Conservation (phyloP, 2,797 vertebrate species). For the Chelmon rostratus region DNA sequence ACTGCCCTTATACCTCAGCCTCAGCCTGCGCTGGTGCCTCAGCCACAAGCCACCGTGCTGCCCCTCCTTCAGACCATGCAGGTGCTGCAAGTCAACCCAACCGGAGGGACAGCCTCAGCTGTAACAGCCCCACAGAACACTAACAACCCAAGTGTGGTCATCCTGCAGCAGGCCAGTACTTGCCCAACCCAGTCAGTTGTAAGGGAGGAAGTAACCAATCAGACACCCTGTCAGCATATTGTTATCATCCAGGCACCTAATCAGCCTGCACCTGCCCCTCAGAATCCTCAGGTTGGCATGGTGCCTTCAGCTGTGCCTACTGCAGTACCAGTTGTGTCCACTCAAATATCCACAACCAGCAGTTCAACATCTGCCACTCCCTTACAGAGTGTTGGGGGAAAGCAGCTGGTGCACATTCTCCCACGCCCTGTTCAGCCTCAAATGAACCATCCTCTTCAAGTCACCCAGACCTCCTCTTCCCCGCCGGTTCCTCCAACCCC, state of each 20-base stretch:
- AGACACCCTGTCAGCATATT: conserved; percentile 95
- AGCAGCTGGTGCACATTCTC: conserved; percentile 97
- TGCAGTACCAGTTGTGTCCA: conserved; percentile 83
- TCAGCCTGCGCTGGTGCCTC: conserved; percentile 77
- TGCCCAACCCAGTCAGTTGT: conserved; percentile 88
- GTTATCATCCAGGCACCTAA: conserved; percentile 97
- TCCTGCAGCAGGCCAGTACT: conserved; percentile 93
- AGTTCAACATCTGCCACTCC: conserved; percentile 83
- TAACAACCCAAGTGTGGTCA: conserved; percentile 94
- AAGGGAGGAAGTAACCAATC: conserved; percentile 91
- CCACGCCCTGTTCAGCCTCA: conserved; percentile 88
- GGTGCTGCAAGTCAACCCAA: conserved; percentile 94
- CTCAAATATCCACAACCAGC: conserved; percentile 82
- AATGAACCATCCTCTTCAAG: conserved; percentile 81
- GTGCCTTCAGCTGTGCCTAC: conserved; percentile 85
- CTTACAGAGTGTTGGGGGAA: conserved; percentile 92
- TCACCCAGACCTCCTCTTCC: conserved; percentile 83
- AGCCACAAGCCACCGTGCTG: conserved; percentile 88
- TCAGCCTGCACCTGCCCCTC: conserved; percentile 88
- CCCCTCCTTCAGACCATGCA: conserved; percentile 97
- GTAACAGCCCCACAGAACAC: conserved; percentile 87
- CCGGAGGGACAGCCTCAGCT: conserved; percentile 80
- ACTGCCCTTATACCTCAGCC: conserved; percentile 83
- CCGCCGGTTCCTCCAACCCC: conserved; percentile 86
- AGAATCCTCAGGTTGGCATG: conserved; percentile 88